Evolutionary conservation across 92 coral and sea anemone species (phyloP).

Genomic region (Epizoanthus stellaris): DNA sequence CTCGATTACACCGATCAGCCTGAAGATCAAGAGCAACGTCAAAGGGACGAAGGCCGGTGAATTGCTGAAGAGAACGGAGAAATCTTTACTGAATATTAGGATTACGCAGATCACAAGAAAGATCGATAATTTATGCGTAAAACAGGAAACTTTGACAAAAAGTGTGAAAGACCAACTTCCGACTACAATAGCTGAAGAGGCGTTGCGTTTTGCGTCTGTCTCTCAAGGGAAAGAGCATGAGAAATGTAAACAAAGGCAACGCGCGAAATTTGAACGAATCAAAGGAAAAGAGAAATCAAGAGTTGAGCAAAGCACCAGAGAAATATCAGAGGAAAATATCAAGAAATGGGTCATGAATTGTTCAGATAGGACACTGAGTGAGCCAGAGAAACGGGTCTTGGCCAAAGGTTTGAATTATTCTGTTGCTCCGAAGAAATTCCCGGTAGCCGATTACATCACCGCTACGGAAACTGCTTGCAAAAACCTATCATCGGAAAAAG

Average conservation of each 20-base stretch:
- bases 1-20: slow-evolving; percentile 10
- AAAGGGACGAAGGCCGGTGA: no score
- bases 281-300: neutral
- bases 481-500: slow-evolving; percentile 12
- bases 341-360: neutral
- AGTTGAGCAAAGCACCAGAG: slow-evolving; percentile 6
- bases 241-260: neutral
- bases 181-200: neutral
- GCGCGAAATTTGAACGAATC: neutral
- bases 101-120: neutral
- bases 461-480: slow-evolving; percentile 12
- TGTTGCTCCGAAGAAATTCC: slow-evolving; percentile 29
- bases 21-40: slow-evolving; percentile 1
- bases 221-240: neutral
- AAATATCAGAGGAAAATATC: slow-evolving; percentile 1
- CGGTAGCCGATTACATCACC: slow-evolving; percentile 30
- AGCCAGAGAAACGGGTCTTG: slow-evolving; percentile 8
- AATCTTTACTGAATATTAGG: neutral
- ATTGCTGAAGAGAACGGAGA: neutral
- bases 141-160: neutral
- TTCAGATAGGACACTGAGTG: slow-evolving; percentile 1
- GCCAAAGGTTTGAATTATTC: slow-evolving; percentile 37
- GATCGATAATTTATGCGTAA: neutral
- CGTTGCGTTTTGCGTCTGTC: neutral
- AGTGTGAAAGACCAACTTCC: slow-evolving; percentile 4